These are phyloP conservation scores for Craniophora ligustri DNA, from an alignment of 2,888 invertebrate genomes.

Conservation along the genomic window DNA sequence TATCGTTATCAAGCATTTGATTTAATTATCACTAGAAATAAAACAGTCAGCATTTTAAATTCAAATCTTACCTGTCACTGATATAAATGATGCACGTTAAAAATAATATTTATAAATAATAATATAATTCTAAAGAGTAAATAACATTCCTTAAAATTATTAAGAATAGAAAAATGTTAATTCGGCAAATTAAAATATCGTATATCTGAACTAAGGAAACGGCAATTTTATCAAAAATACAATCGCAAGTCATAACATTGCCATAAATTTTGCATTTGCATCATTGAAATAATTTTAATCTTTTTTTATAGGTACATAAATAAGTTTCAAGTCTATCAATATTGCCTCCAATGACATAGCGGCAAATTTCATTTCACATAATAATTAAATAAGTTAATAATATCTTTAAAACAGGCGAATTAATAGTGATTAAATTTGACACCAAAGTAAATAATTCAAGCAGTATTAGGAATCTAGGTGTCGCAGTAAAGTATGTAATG, in stretches of 20 bases:
- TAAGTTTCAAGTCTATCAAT: slow-evolving; percentile 39
- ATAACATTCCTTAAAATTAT: slow-evolving; percentile 83
- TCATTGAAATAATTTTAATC: slow-evolving; percentile 19
- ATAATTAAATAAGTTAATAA: slow-evolving; percentile 38
- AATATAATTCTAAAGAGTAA: slow-evolving; percentile 79
- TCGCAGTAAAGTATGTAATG: slow-evolving; percentile 26
- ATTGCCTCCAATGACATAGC: slow-evolving; percentile 42
- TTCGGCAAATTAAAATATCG: slow-evolving; percentile 68
- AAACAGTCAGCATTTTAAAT: slow-evolving; percentile 74
- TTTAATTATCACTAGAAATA: slow-evolving; percentile 67
- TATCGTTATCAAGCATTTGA: slow-evolving; percentile 68
- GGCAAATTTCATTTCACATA: slow-evolving; percentile 34
- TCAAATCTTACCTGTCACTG: slow-evolving; percentile 84
- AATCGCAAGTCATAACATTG: slow-evolving; percentile 34
- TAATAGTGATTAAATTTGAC: slow-evolving; percentile 30
- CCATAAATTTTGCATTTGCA: slow-evolving; percentile 22
- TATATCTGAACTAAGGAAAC: slow-evolving; percentile 46
- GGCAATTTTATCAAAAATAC: slow-evolving; percentile 31
- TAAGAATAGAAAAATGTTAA: slow-evolving; percentile 72
- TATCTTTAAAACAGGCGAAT: slow-evolving; percentile 40
- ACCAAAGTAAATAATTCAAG: slow-evolving; percentile 36
- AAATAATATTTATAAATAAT: slow-evolving; percentile 77
- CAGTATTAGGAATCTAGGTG: slow-evolving; percentile 39
- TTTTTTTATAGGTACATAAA: slow-evolving; percentile 30
- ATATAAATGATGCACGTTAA: slow-evolving; percentile 81